These are phyloP conservation scores for Addax nasomaculatus DNA, from an alignment of 2,113 vertebrate species.

Conservation along the genomic window DNA sequence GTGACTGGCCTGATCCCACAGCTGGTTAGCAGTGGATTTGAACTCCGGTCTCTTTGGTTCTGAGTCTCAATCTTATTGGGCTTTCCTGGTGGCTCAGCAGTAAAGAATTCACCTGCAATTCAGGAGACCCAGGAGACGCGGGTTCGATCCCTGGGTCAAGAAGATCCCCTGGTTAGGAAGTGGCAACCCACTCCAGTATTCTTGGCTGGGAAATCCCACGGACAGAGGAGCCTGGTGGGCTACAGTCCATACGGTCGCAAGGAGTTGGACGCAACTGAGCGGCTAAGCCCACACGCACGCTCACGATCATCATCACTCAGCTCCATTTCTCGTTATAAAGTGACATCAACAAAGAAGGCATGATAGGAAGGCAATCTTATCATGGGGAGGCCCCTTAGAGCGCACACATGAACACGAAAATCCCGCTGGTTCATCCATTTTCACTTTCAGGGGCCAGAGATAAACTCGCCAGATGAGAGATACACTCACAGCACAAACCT, in stretches of 20 bases:
- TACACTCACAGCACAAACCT: accelerated
- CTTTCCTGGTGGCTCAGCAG: neutral
- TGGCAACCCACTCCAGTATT: neutral
- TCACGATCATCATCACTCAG: accelerated
- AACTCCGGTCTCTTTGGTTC: neutral
- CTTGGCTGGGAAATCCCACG: neutral
- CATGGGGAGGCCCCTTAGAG: accelerated
- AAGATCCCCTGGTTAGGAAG: neutral
- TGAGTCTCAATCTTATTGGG: neutral
- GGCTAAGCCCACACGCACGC: accelerated
- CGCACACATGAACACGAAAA: neutral
- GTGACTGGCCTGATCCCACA: neutral
- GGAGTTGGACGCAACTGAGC: neutral
- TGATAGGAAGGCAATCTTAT: neutral
- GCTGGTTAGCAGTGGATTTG: accelerated
- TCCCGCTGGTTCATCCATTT: neutral
- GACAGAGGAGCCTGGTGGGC: neutral
- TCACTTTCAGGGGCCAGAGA: neutral
- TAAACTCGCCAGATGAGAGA: neutral
- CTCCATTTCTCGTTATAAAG: neutral
- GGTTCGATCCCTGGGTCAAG: neutral
- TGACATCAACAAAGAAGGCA: neutral
- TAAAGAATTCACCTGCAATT: neutral
- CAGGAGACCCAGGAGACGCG: neutral
- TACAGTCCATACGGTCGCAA: neutral